Conservation (phyloP, 2,888 invertebrate genomes). For the Hecatera dysodea region DNA sequence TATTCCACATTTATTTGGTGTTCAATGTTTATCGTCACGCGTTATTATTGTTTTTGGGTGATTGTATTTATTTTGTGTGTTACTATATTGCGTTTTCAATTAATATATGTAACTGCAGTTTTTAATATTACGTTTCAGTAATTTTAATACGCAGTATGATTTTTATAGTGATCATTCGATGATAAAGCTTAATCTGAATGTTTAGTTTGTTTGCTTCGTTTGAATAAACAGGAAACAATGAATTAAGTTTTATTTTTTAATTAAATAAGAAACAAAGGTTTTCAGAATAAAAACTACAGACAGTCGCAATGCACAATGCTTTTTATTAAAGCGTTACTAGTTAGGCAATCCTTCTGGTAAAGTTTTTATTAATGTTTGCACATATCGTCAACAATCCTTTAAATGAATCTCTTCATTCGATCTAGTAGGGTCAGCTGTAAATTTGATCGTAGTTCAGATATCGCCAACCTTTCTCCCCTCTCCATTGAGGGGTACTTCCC, state of each 20-base stretch:
- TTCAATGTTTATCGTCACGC: background rate
- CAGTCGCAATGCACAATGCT: no score
- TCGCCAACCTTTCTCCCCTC: constrained; percentile 38
- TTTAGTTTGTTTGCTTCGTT: no score
- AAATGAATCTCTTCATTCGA: constrained; percentile 33
- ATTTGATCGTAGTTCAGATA: constrained; percentile 50
- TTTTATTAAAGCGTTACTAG: no score
- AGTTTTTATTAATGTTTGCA: background rate
- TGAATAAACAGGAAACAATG: no score
- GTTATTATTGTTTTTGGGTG: constrained; percentile 15
- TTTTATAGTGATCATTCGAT: no score
- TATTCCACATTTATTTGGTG: constrained; percentile 21
- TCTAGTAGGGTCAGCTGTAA: constrained; percentile 23
- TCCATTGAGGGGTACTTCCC: constrained; percentile 26
- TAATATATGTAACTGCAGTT: background rate
- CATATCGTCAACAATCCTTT: background rate
- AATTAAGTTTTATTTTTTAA: no score
- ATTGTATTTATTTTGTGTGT: background rate
- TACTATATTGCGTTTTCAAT: background rate
- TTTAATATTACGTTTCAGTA: no score
- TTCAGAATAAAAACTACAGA: background rate
- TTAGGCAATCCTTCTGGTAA: no score
- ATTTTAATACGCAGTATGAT: no score
- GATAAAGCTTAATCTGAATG: no score
- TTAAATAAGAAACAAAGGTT: no score